These are phyloP conservation scores for Eupithecia inturbata DNA, from an alignment of 2,888 invertebrate species.

Conservation along the genomic window DNA sequence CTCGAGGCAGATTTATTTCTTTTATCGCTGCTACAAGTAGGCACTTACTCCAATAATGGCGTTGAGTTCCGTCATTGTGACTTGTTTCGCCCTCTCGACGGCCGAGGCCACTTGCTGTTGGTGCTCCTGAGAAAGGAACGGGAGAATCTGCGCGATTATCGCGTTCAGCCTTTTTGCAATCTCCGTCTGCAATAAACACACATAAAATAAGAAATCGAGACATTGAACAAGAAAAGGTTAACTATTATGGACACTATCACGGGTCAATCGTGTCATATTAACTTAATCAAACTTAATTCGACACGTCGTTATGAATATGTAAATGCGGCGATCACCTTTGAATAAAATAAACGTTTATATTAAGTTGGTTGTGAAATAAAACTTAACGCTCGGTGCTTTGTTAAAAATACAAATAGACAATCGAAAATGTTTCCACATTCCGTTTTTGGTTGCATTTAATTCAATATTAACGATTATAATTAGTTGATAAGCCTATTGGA, in stretches of 20 bases:
- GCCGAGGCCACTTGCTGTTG: constrained; percentile 97
- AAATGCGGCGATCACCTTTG: constrained; percentile 60
- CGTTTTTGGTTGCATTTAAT: constrained; percentile 54
- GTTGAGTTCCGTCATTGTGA: constrained; percentile 97
- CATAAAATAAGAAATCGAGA: constrained; percentile 38
- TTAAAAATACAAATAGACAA: constrained; percentile 65
- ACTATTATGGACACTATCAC: constrained; percentile 23
- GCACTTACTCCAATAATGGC: constrained; percentile 95
- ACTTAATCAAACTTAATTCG: constrained; percentile 49
- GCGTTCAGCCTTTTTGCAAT: constrained; percentile 97
- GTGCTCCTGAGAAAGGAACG: constrained; percentile 95
- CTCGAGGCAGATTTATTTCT: constrained; percentile 46
- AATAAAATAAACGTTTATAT: constrained; percentile 69
- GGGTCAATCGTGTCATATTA: constrained; percentile 8
- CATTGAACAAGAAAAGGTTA: constrained; percentile 45
- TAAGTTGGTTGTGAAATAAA: constrained; percentile 64
- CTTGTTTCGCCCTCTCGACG: constrained; percentile 97
- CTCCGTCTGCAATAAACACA: constrained; percentile 90
- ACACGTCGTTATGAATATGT: constrained; percentile 53
- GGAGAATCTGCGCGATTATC: constrained; percentile 96
- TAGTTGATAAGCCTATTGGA: constrained; percentile 71
- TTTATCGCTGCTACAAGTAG: constrained; percentile 42
- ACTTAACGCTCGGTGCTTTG: constrained; percentile 55
- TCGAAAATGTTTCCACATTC: constrained; percentile 74
- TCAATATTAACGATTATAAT: constrained; percentile 75